phyloP scores from a whole-genome alignment of 2,113 vertebrate genomes.

The Chelonoidis abingdonii region DNA sequence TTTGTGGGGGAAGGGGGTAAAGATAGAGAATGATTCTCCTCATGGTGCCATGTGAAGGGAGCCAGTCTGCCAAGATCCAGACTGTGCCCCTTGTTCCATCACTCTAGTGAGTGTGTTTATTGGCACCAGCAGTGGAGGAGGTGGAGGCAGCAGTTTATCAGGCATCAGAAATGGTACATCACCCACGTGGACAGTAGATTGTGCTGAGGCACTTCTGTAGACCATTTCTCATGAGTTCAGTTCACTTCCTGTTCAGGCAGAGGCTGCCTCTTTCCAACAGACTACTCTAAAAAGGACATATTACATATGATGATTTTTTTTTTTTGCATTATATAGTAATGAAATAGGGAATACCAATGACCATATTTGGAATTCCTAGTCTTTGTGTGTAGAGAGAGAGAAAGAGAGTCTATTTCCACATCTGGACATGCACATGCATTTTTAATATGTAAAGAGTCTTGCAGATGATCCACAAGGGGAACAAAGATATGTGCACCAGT shows the following conservation, averaged over 20 bases:
- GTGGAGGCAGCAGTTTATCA: not conserved
- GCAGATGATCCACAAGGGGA: not conserved
- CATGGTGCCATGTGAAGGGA: conserved; percentile 20
- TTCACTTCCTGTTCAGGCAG: not conserved
- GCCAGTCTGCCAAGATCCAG: conserved; percentile 13
- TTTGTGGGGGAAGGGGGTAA: conserved; percentile 14
- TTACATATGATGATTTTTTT: not conserved
- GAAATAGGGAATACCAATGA: not conserved
- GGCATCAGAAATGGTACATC: conserved; percentile 1
- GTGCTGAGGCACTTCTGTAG: not conserved
- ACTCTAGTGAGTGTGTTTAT: not conserved
- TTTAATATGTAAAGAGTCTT: not conserved
- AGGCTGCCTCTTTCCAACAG: not conserved
- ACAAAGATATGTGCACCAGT: not conserved
- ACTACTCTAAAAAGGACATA: not conserved
- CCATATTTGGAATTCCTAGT: not conserved
- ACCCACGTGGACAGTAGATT: not conserved
- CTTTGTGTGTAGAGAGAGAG: not conserved
- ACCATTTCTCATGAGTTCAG: not conserved
- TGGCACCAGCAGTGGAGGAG: not conserved
- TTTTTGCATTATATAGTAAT: not conserved
- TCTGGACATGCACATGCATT: not conserved
- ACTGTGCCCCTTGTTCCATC: conserved; percentile 6
- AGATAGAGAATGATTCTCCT: not conserved
- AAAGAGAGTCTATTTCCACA: not conserved